phyloP scores from a whole-genome alignment of 2,113 vertebrate species.

The Microcebus murinus region DNA sequence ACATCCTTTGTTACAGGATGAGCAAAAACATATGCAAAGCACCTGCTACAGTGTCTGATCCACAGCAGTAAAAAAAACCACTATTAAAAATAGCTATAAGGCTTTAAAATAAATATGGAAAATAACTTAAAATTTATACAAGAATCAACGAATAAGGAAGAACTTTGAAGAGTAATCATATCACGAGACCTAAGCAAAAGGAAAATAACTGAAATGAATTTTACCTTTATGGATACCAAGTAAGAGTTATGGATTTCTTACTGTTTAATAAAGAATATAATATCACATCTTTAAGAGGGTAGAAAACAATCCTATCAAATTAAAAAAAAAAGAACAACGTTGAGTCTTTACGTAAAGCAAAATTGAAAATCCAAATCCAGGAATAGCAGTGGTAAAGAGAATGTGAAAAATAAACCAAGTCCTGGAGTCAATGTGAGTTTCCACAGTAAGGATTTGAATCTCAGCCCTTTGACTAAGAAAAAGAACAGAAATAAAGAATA shows the following conservation, averaged over 20 bases:
- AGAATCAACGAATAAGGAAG: neutral
- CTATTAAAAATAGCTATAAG: neutral
- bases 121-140: neutral
- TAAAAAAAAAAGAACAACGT: neutral
- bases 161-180: neutral
- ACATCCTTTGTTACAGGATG: neutral
- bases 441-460: neutral
- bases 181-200: neutral
- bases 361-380: neutral
- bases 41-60: neutral
- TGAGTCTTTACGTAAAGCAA: neutral
- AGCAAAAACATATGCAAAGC: accelerated
- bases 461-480: neutral
- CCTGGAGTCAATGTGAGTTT: neutral
- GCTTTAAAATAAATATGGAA: neutral
- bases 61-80: neutral
- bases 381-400: neutral
- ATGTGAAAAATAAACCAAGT: neutral
- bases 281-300: neutral
- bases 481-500: neutral
- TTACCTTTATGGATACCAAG: neutral
- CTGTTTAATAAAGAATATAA: neutral
- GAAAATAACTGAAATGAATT: neutral
- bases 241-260: neutral
- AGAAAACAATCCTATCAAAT: neutral